These are phyloP conservation scores for Epirrhoe tristata DNA, from an alignment of 2,888 invertebrate genomes.

Conservation along the genomic window DNA sequence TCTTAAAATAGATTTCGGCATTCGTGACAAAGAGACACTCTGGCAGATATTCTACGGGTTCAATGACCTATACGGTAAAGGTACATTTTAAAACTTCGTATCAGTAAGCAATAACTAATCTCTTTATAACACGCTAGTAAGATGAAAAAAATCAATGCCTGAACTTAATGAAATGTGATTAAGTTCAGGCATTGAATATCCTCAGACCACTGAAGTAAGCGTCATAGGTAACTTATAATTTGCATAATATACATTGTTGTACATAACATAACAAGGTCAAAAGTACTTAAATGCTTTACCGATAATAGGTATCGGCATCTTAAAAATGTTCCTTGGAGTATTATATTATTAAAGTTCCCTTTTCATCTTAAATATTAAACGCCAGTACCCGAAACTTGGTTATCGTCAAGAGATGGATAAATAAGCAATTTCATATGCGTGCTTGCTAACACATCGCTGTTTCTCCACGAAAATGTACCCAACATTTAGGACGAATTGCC, in stretches of 20 bases:
- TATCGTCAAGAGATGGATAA: not conserved
- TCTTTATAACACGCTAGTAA: too few species aligned
- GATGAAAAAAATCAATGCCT: too few species aligned
- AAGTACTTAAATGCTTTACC: too few species aligned
- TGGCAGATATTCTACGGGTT: not conserved
- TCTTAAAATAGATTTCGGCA: not conserved
- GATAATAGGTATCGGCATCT: too few species aligned
- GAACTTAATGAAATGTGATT: too few species aligned
- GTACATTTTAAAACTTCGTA: too few species aligned
- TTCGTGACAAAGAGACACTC: not conserved
- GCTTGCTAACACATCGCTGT: not conserved
- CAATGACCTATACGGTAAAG: not conserved
- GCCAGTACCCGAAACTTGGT: not conserved
- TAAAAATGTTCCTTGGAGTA: not conserved
- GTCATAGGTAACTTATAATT: too few species aligned
- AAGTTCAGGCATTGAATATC: too few species aligned
- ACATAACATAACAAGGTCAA: too few species aligned
- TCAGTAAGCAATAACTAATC: too few species aligned
- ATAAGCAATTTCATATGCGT: not conserved
- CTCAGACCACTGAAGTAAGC: too few species aligned
- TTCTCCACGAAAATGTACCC: not conserved
- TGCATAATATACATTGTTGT: too few species aligned
- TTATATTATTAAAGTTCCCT: not conserved
- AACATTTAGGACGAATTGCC: not conserved
- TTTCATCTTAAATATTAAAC: not conserved